Conservation (phyloP, 2,888 invertebrate genomes). For the Heliothis peltigera region DNA sequence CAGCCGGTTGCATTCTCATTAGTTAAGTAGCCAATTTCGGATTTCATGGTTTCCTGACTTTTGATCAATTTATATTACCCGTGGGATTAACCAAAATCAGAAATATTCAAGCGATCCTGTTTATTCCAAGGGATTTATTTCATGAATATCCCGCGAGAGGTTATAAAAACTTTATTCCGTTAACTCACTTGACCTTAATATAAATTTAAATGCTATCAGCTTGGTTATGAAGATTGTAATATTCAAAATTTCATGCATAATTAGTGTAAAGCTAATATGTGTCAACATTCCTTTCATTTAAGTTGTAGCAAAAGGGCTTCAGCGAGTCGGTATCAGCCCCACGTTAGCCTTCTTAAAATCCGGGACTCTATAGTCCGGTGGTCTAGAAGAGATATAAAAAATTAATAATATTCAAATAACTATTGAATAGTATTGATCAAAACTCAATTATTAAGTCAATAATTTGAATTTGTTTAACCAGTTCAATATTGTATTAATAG, state of each 20-base stretch:
- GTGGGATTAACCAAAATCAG: slow-evolving; percentile 3
- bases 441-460: neutral
- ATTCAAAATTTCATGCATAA: neutral
- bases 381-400: too few relatives aligned
- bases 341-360: too few relatives aligned
- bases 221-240: neutral
- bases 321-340: too few relatives aligned
- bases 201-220: neutral
- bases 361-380: too few relatives aligned
- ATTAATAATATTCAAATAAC: too few relatives aligned
- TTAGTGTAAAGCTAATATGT: too few relatives aligned
- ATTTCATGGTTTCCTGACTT: slow-evolving; percentile 14
- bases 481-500: neutral
- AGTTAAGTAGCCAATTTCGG: slow-evolving; percentile 1
- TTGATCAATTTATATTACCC: slow-evolving; percentile 5
- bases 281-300: too few relatives aligned
- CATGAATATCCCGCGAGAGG: slow-evolving; percentile 9
- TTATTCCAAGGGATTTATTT: slow-evolving; percentile 3
- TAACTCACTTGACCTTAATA: slow-evolving; percentile 3
- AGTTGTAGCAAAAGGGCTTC: too few relatives aligned
- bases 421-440: too few relatives aligned
- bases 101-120: slow-evolving; percentile 8
- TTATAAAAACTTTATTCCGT: neutral
- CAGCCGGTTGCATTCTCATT: too few relatives aligned
- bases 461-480: neutral